A percentile compares a stretch with the other conserved stretches of the same genome.
phyloP scores from a whole-genome alignment of 1,140 invertebrate species.

The Diachasmimorpha longicaudata region DNA sequence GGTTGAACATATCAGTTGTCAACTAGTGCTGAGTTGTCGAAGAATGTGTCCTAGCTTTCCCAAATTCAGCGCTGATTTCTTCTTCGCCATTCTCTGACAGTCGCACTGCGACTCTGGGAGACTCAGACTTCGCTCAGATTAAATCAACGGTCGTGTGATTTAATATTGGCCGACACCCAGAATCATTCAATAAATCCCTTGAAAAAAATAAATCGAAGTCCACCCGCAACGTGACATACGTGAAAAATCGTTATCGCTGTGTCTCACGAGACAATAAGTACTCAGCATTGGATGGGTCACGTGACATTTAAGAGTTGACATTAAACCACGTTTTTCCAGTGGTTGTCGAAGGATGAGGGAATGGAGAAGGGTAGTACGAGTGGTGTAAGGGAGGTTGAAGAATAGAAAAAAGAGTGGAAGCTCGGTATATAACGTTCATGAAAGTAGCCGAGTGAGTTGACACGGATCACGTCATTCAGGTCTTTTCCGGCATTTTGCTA shows the following conservation, averaged over 20 bases:
- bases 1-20: no score
- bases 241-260: slow-evolving; percentile 38
- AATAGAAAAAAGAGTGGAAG: background rate
- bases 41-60: no score
- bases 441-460: slow-evolving; percentile 17
- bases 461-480: slow-evolving; percentile 39
- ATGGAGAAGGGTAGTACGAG: background rate
- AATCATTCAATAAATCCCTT: background rate
- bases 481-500: slow-evolving; percentile 54
- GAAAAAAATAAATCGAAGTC: slow-evolving; percentile 7
- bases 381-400: background rate
- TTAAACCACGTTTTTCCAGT: slow-evolving; percentile 40
- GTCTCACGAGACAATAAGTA: slow-evolving; percentile 49
- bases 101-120: background rate
- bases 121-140: background rate
- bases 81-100: background rate
- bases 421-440: background rate
- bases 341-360: slow-evolving; percentile 21
- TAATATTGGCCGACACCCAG: background rate
- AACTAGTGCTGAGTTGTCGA: no score
- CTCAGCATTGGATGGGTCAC: slow-evolving; percentile 45
- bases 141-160: background rate
- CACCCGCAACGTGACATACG: slow-evolving; percentile 33
- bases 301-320: slow-evolving; percentile 60
- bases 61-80: no score